phyloP scores from a whole-genome alignment of 2,888 invertebrate species.

The Abrostola triplasia region DNA sequence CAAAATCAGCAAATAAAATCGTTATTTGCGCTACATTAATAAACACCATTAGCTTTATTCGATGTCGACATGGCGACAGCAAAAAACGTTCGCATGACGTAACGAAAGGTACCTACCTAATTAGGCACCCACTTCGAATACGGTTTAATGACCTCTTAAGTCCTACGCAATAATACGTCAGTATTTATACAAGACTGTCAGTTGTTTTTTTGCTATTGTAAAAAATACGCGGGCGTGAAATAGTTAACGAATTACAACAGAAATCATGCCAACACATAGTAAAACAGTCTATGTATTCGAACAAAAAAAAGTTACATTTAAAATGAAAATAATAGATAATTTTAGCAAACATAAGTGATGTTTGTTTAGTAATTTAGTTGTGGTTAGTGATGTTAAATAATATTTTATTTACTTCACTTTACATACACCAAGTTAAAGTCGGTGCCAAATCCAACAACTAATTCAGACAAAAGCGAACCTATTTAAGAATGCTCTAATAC shows the following conservation, averaged over 20 bases:
- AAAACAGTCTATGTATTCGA: conserved; percentile 16
- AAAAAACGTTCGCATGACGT: conserved; percentile 32
- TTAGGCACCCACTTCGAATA: conserved; percentile 48
- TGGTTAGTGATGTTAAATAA: too few species aligned
- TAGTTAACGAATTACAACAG: conserved; percentile 15
- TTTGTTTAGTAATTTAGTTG: conserved; percentile 10
- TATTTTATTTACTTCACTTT: too few species aligned
- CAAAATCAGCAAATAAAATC: background rate
- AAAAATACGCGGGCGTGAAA: conserved; percentile 15
- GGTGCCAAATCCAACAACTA: too few species aligned
- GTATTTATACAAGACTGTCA: conserved; percentile 10
- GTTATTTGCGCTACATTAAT: conserved; percentile 15
- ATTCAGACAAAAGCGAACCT: too few species aligned
- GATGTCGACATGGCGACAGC: conserved; percentile 41
- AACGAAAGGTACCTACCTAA: conserved; percentile 38
- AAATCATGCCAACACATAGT: conserved; percentile 11
- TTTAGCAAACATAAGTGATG: conserved; percentile 6
- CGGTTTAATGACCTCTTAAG: conserved; percentile 42
- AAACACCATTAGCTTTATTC: conserved; percentile 33
- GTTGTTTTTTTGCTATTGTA: conserved; percentile 14
- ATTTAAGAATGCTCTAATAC: too few species aligned
- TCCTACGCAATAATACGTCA: conserved; percentile 27
- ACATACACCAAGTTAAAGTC: too few species aligned
- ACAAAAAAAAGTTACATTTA: conserved; percentile 10
- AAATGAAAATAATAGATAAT: conserved; percentile 11